These are phyloP conservation scores for Cecropterus lyciades DNA, from an alignment of 1,140 invertebrate species.

Conservation along the genomic window DNA sequence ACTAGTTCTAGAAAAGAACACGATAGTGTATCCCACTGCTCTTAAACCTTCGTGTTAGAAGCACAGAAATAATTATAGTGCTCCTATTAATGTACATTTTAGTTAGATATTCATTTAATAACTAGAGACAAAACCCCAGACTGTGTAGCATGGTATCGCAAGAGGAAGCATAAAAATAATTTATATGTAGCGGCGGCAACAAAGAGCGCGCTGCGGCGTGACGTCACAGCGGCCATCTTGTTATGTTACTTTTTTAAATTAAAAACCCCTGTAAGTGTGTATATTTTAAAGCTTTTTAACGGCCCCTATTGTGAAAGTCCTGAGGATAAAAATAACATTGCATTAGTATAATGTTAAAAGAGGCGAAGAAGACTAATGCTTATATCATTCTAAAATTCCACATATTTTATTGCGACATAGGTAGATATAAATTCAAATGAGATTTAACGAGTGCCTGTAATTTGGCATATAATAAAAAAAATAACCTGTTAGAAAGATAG, in stretches of 20 bases:
- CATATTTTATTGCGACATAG: too few species aligned
- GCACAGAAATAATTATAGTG: too few species aligned
- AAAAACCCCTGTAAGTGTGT: conserved; percentile 24
- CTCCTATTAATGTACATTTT: conserved; percentile 12
- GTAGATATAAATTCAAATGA: too few species aligned
- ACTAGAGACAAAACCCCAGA: conserved; percentile 45
- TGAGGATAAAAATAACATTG: neutral
- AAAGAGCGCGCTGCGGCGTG: conserved; percentile 33
- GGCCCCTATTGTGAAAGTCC: neutral
- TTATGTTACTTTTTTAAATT: conserved; percentile 33
- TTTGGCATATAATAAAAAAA: too few species aligned
- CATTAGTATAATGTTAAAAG: too few species aligned
- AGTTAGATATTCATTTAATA: conserved; percentile 29
- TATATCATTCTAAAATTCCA: too few species aligned
- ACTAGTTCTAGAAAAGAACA: too few species aligned
- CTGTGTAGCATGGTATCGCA: conserved; percentile 23
- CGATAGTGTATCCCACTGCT: too few species aligned
- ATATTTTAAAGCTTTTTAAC: conserved; percentile 26
- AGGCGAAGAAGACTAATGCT: too few species aligned
- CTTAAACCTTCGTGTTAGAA: too few species aligned
- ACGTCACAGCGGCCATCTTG: conserved; percentile 27
- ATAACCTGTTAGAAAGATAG: too few species aligned
- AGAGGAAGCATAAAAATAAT: conserved; percentile 56
- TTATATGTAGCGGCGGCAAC: conserved; percentile 44
- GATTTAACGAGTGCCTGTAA: too few species aligned